Base-by-base conservation (phyloP, 2,888 invertebrate species). In the Unio delphinus region DNA sequence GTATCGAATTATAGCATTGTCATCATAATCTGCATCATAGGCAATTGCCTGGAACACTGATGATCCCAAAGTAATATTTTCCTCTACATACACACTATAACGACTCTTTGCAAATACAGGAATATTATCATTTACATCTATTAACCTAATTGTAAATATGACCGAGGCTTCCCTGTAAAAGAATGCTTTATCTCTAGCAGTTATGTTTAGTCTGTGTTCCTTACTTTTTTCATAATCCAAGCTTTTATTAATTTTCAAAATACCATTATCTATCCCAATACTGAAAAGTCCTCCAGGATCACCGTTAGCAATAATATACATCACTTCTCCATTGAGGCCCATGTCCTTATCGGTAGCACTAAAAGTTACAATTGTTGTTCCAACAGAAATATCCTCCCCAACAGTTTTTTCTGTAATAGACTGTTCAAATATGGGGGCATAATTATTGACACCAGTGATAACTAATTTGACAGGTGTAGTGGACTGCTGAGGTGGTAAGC, bases 241-340 rank as follows among this genome's bases (percentile, higher is more conserved):
- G 2, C 94, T 92, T 79, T 95, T 93, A 62, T 94, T 91, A 75
- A 97, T 95, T 55, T 93, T 94, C 0, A 98, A 93, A 0, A 94
- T 93, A 0, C 98, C 98, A 0, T 94, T 93, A 26, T 92, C 91
- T 0, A 94, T 90, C 88, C 97, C 93, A 15, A 98, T 94, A 64
- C 92, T 91, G 88, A 98, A 98, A 82, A 95, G 94, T 81, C 93
- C 93, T 4, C 94, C 92, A 75, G 94, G 93, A 87, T 96, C 96
- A 23, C 96, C 96, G 17, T 68, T 74, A 3, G 79, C 72, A 26
- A 86, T 84, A 45, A 67, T 70, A 89, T 96, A 98, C 17, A 94
- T 91, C 0, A 98, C 92, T 91, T 96, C 94, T 7, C 97, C 97
- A 88, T 98, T 98, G 0, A 96, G 95, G 0, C 97, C 97, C 92